These are phyloP conservation scores for Cerceris rybyensis DNA, from an alignment of 2,888 invertebrate species.

Conservation along the genomic window DNA sequence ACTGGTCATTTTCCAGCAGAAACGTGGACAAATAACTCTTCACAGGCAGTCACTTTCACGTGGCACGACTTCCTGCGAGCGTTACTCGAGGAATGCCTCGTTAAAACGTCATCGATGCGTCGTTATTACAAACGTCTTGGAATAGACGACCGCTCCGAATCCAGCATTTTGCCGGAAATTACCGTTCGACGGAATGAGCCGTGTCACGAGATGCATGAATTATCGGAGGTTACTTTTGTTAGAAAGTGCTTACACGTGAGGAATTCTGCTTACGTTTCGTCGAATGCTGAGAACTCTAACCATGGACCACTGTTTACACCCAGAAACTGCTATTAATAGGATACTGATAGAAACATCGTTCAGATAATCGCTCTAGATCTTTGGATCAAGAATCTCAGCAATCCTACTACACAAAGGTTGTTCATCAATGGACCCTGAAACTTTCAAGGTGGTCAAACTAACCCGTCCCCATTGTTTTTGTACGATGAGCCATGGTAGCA, in stretches of 20 bases:
- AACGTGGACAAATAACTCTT: background rate
- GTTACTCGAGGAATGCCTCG: slow-evolving; percentile 30
- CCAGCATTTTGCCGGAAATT: slow-evolving; percentile 52
- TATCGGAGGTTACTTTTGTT: background rate
- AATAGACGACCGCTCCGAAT: slow-evolving; percentile 51
- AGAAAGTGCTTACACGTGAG: background rate
- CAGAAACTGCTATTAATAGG: no score
- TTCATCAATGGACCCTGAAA: no score
- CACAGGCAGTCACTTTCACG: background rate
- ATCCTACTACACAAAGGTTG: no score
- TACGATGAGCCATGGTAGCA: no score
- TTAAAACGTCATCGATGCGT: slow-evolving; percentile 51
- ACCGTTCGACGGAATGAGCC: slow-evolving; percentile 11
- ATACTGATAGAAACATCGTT: no score
- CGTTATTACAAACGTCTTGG: slow-evolving; percentile 47
- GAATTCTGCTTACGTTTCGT: no score
- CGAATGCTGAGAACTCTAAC: no score
- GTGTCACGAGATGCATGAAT: slow-evolving; percentile 8
- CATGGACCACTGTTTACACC: no score
- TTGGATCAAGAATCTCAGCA: no score
- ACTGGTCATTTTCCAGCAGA: background rate
- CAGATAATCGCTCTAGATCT: no score
- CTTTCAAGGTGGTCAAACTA: no score
- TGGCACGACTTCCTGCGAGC: slow-evolving; percentile 14
- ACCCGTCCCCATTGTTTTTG: no score